Evolutionary conservation across 2,113 vertebrate species (phyloP).

Genomic region (Pao palembangensis): DNA sequence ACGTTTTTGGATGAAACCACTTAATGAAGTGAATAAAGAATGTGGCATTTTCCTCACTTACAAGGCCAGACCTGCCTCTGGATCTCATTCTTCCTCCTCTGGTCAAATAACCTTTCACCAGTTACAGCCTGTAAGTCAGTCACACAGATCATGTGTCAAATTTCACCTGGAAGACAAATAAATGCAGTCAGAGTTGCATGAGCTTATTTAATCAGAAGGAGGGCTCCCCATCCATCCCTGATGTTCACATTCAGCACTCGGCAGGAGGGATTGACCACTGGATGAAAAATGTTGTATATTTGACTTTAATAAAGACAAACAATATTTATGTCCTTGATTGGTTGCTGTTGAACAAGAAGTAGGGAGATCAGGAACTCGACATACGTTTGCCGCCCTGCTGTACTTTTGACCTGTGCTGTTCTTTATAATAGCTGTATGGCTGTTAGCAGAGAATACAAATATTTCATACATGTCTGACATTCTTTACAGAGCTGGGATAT

Average conservation of each 20-base stretch:
- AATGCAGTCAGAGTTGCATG: not conserved
- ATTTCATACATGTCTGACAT: slow-evolving; percentile 57
- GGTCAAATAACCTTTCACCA: too few relatives aligned
- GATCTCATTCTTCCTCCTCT: too few relatives aligned
- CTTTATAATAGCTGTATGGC: slow-evolving; percentile 61
- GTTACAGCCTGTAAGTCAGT: too few relatives aligned
- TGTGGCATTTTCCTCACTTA: too few relatives aligned
- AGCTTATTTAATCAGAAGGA: not conserved
- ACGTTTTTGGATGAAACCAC: too few relatives aligned
- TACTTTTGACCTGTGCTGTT: slow-evolving; percentile 59
- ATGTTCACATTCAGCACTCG: too few relatives aligned
- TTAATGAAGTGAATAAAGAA: too few relatives aligned
- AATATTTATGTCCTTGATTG: slow-evolving; percentile 71
- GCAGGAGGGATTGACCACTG: too few relatives aligned
- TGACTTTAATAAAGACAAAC: slow-evolving; percentile 47
- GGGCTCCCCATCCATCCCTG: not conserved
- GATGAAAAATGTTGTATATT: too few relatives aligned
- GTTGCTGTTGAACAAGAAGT: slow-evolving; percentile 77
- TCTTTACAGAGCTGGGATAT: slow-evolving; percentile 67
- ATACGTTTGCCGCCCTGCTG: slow-evolving; percentile 61
- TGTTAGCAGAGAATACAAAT: slow-evolving; percentile 65
- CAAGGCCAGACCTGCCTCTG: too few relatives aligned
- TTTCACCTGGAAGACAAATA: not conserved
- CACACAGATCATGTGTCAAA: not conserved
- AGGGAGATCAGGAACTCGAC: slow-evolving; percentile 55